These are phyloP conservation scores for Myiozetetes cayanensis DNA, from an alignment of 2,113 vertebrate species.

Conservation along the genomic window DNA sequence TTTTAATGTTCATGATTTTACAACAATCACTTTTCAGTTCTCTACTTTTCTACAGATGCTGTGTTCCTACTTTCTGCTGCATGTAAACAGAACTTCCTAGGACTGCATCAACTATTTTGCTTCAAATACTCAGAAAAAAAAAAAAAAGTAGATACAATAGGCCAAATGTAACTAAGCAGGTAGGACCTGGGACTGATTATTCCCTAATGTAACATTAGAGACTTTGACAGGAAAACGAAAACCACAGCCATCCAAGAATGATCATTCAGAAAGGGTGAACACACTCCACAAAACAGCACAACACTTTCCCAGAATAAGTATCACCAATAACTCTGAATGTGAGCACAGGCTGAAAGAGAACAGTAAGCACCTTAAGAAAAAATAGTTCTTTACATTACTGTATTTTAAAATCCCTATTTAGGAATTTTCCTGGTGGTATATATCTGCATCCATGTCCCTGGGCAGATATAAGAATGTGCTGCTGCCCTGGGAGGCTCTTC, in stretches of 20 bases:
- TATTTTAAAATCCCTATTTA: background rate
- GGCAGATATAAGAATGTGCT: background rate
- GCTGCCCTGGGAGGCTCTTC: background rate
- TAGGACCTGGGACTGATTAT: background rate
- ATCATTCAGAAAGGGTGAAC: background rate
- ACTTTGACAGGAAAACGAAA: background rate
- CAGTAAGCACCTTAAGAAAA: background rate
- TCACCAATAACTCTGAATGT: background rate
- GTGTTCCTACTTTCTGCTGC: background rate
- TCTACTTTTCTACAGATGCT: background rate
- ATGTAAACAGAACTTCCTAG: background rate
- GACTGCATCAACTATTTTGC: background rate
- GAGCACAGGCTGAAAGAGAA: background rate
- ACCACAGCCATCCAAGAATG: background rate
- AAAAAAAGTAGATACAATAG: background rate
- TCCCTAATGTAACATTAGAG: background rate
- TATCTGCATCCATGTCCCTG: background rate
- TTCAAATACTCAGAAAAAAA: background rate
- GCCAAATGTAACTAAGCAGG: background rate
- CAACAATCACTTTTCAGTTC: background rate
- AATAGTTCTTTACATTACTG: rapidly evolving
- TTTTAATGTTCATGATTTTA: background rate
- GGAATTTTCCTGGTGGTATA: background rate
- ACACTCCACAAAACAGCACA: background rate
- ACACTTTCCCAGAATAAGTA: background rate